phyloP scores from a whole-genome alignment of 2,888 invertebrate genomes.

The Netelia virgata region DNA sequence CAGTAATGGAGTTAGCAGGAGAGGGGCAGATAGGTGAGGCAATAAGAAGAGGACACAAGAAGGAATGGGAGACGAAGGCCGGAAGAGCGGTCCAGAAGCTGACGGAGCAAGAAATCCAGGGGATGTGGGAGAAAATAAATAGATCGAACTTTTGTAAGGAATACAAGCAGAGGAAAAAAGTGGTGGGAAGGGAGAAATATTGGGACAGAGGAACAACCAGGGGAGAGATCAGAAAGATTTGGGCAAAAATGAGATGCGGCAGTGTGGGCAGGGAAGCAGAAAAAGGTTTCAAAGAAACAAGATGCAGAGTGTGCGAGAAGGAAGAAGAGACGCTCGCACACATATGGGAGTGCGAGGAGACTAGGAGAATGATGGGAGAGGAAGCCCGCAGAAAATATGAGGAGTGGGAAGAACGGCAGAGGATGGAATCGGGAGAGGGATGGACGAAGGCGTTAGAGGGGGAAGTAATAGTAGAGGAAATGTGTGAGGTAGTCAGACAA shows the following conservation, averaged over 20 bases:
- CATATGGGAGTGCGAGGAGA: neutral
- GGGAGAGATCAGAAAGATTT: neutral
- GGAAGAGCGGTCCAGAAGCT: neutral
- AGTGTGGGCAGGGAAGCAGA: conserved; percentile 3
- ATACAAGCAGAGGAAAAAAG: neutral
- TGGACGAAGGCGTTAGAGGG: too few species aligned
- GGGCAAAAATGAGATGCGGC: conserved; percentile 35
- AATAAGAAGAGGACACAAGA: neutral
- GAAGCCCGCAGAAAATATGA: neutral
- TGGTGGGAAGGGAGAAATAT: neutral
- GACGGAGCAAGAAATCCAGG: conserved; percentile 17
- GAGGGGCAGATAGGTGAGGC: neutral
- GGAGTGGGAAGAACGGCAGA: too few species aligned
- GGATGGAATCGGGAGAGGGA: too few species aligned
- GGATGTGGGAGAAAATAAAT: neutral
- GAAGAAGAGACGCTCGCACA: neutral
- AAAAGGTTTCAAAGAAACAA: neutral
- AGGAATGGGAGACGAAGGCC: neutral
- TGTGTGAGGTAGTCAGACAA: too few species aligned
- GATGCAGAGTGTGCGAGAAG: neutral
- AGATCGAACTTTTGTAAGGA: conserved; percentile 1
- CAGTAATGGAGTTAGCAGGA: neutral
- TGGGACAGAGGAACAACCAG: neutral
- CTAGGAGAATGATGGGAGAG: neutral
- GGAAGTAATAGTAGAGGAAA: too few species aligned